phyloP scores from a whole-genome alignment of 2,797 vertebrate species.

The Rhodeus uyekii region DNA sequence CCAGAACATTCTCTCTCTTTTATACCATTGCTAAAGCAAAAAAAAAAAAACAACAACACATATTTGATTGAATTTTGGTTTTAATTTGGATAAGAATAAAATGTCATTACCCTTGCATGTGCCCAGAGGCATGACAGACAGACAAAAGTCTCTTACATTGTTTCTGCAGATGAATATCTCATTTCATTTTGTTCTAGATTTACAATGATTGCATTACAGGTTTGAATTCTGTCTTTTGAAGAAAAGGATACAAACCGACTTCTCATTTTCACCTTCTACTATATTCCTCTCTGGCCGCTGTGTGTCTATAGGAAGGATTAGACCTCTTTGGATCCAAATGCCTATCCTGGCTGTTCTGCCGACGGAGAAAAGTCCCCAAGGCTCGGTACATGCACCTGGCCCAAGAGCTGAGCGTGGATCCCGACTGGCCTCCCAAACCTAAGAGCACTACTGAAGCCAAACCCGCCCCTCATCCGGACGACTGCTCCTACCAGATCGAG shows the following conservation, averaged over 20 bases:
- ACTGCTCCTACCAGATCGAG: constrained; percentile 83
- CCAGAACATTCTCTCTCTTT: constrained; percentile 19
- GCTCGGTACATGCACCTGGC: constrained; percentile 97
- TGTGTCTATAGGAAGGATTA: constrained; percentile 75
- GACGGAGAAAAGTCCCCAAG: constrained; percentile 81
- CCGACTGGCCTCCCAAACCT: constrained; percentile 97
- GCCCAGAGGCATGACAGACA: constrained; percentile 11
- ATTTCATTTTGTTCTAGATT: not conserved
- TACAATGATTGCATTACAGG: not conserved
- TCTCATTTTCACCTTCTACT: not conserved
- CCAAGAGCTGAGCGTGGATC: constrained; percentile 93
- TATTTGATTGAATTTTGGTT: not conserved
- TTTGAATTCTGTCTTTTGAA: not conserved
- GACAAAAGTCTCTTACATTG: not conserved
- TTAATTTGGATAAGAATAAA: not conserved
- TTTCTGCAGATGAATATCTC: not conserved
- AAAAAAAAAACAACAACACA: not conserved
- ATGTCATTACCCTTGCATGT: constrained; percentile 9
- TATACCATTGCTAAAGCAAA: not conserved
- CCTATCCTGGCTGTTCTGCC: constrained; percentile 77
- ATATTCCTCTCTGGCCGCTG: constrained; percentile 9
- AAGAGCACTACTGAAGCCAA: constrained; percentile 96
- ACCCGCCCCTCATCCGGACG: constrained; percentile 73
- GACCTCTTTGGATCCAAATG: constrained; percentile 75
- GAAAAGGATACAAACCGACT: not conserved